A percentile compares a stretch with the other conserved stretches of the same genome.
Evolutionary conservation across 2,888 invertebrate species (phyloP).

Genomic region (Linnaemya vulpina): DNA sequence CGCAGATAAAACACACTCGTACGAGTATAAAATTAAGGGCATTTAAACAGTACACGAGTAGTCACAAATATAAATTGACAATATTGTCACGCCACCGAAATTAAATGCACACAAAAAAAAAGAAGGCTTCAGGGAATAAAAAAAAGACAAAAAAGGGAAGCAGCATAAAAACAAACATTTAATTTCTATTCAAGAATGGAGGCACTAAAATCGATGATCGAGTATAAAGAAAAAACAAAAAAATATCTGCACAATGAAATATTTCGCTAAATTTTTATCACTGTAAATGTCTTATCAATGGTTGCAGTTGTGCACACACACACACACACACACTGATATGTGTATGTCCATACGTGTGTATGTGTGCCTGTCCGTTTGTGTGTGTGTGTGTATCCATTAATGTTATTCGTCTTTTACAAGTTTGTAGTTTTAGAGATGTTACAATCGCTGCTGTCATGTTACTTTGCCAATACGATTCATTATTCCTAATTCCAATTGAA

Average conservation of each 20-base stretch:
- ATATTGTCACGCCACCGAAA: conserved; percentile 32
- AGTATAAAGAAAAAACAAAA: background rate
- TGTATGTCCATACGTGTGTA: background rate
- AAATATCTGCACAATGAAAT: conserved; percentile 25
- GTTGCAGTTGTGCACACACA: background rate
- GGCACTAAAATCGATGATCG: background rate
- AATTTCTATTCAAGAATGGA: background rate
- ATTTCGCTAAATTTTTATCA: conserved; percentile 43
- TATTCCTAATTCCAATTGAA: conserved; percentile 81
- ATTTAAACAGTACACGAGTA: conserved; percentile 10
- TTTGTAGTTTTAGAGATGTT: conserved; percentile 71
- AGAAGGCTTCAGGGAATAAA: no score
- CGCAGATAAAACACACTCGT: background rate
- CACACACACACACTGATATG: background rate
- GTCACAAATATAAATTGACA: conserved; percentile 38
- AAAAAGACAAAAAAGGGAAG: background rate
- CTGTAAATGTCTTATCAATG: conserved; percentile 4
- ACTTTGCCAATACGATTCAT: conserved; percentile 77
- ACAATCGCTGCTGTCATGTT: conserved; percentile 77
- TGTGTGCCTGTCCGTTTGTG: no score
- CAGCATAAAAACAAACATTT: background rate
- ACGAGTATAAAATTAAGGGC: conserved; percentile 45
- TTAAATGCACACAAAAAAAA: background rate
- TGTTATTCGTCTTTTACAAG: background rate
- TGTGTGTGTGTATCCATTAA: background rate